These are phyloP conservation scores for Cryptoblepharus egeriae DNA, from an alignment of 2,797 vertebrate species.

Conservation along the genomic window DNA sequence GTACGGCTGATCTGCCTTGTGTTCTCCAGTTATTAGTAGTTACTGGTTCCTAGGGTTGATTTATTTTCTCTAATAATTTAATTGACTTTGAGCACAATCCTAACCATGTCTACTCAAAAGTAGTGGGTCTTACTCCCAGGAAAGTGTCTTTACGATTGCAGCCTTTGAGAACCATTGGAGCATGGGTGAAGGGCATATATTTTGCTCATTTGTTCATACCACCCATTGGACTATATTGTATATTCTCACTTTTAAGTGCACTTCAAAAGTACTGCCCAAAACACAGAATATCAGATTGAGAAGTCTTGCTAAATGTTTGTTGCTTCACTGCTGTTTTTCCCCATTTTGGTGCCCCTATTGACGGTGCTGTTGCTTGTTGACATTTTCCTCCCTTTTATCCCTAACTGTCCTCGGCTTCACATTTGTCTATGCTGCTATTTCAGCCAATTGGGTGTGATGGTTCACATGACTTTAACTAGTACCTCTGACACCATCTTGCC, in stretches of 20 bases:
- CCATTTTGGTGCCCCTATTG: background rate
- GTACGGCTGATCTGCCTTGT: background rate
- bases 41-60: background rate
- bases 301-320: too few species aligned
- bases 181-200: too few species aligned
- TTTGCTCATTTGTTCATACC: too few species aligned
- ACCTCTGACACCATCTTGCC: too few species aligned
- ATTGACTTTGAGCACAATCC: too few species aligned
- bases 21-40: background rate
- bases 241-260: background rate
- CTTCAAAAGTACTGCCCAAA: background rate
- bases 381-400: background rate
- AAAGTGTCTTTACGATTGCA: too few species aligned
- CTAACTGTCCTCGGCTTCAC: background rate
- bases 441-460: background rate
- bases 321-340: too few species aligned
- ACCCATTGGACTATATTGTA: too few species aligned
- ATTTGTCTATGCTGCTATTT: background rate
- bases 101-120: too few species aligned
- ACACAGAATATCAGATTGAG: background rate
- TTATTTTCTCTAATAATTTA: conserved; percentile 31
- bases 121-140: too few species aligned
- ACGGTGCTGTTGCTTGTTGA: background rate
- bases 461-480: background rate
- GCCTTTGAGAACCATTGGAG: background rate